phyloP scores from a whole-genome alignment of 1,140 invertebrate genomes.

The Limonius californicus region DNA sequence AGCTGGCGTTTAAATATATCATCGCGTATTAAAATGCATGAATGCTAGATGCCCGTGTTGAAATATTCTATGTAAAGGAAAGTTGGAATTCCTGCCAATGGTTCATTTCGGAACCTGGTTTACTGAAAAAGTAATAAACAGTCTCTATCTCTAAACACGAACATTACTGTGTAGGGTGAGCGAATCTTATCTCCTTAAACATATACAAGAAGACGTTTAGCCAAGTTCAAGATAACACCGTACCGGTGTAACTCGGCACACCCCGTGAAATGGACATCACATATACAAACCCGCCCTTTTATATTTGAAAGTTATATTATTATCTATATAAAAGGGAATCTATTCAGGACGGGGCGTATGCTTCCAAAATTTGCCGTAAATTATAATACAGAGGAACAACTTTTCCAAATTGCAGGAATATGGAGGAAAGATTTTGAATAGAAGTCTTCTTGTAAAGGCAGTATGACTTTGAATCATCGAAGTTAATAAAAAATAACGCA shows the following conservation, averaged over 20 bases:
- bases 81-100: slow-evolving; percentile 11
- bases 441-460: too few relatives aligned
- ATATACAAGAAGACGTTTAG: slow-evolving; percentile 23
- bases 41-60: not conserved
- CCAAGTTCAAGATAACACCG: slow-evolving; percentile 17
- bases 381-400: too few relatives aligned
- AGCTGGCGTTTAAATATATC: not conserved
- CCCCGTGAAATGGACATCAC: slow-evolving; percentile 21
- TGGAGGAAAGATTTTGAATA: too few relatives aligned
- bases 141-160: slow-evolving; percentile 20
- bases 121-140: slow-evolving; percentile 20
- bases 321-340: slow-evolving; percentile 17
- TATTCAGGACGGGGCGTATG: too few relatives aligned
- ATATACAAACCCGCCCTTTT: slow-evolving; percentile 21
- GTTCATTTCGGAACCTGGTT: slow-evolving; percentile 14
- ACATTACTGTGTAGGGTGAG: slow-evolving; percentile 20
- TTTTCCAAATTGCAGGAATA: too few relatives aligned
- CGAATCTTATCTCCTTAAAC: slow-evolving; percentile 22
- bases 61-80: slow-evolving; percentile 17
- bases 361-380: too few relatives aligned
- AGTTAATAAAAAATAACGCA: too few relatives aligned
- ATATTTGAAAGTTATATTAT: slow-evolving; percentile 23
- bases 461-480: too few relatives aligned
- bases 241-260: slow-evolving; percentile 16
- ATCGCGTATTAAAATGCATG: slow-evolving; percentile 14